Base-by-base conservation (phyloP, 2,888 invertebrate species). In the Argyresthia albistria region DNA sequence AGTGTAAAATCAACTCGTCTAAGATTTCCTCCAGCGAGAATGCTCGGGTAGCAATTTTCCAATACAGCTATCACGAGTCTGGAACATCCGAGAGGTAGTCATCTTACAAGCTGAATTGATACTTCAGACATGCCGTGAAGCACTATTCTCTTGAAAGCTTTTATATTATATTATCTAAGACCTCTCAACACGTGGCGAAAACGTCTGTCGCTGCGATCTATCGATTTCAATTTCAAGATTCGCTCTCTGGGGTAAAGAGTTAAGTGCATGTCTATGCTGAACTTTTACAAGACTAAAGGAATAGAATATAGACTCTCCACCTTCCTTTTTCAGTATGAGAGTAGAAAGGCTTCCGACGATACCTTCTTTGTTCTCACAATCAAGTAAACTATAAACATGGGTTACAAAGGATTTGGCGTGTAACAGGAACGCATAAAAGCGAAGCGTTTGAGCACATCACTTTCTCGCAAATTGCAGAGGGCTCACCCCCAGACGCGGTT, bases 101-200 rank as follows among this genome's bases (percentile, higher is more conserved):
- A 70, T 74, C 73, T 82, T 80, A 83, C 83, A 82, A 81, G 77
- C 73, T 77, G 81, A 82, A 84, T 83, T 84, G 83, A 83, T 84
- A 82, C 83, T 86, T 83, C 80, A 86, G 83, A 83, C 83, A 73
- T 73, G 71, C 73, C 64, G 73, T 73, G 71, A 72, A 78, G 74
- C 76, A 78, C 77, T 78, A 79, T 83, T 83, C 80, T 82, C 76
- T 83, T 84, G 83, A 86, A 84, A 87, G 86, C 81, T 86, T 84
- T 83, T 83, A 81, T 84, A 84, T 86, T 83, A 83, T 83, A 86
- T 87, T 86, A 87, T 83, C 80, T 76, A 76, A 80, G 78, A 81
- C 78, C 80, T 82, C 79, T 70, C 67, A 68, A 81, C 78, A 81
- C 80, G 80, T 81, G 81, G 80, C 73, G 66, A 63, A 65, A 81